These are phyloP conservation scores for Ammospiza nelsoni DNA, from an alignment of 2,113 vertebrate genomes.

Conservation along the genomic window DNA sequence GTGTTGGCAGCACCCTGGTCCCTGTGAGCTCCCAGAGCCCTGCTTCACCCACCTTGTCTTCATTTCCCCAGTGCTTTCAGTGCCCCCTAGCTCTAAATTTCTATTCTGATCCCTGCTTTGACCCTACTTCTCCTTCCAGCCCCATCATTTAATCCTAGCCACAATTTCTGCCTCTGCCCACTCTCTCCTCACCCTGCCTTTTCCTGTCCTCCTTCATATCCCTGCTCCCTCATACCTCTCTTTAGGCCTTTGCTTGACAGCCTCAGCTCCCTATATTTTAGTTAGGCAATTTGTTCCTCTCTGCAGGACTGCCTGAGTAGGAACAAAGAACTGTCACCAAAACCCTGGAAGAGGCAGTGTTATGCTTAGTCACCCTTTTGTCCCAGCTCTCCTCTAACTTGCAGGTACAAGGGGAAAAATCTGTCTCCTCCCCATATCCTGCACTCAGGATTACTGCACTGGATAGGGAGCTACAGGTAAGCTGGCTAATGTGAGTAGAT, in stretches of 20 bases:
- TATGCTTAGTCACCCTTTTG: background rate
- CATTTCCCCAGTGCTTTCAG: background rate
- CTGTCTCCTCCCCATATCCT: background rate
- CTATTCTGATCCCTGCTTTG: background rate
- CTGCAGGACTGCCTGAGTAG: background rate
- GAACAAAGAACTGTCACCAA: background rate
- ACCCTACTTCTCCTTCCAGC: background rate
- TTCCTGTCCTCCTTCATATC: background rate
- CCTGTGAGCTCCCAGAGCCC: background rate
- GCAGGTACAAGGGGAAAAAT: background rate
- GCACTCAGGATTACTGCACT: background rate
- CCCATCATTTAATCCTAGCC: background rate
- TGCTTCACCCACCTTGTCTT: background rate
- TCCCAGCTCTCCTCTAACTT: background rate
- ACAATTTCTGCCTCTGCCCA: background rate
- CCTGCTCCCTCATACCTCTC: background rate
- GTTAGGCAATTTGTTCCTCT: conserved; percentile 24
- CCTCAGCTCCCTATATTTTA: background rate
- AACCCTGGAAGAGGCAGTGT: background rate
- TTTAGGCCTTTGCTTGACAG: background rate
- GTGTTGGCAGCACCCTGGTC: background rate
- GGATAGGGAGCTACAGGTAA: background rate
- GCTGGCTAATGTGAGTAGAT: background rate
- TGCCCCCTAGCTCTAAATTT: background rate
- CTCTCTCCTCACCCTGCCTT: background rate